phyloP scores from a whole-genome alignment of 2,797 vertebrate species.

The Lindbergichthys nudifrons region DNA sequence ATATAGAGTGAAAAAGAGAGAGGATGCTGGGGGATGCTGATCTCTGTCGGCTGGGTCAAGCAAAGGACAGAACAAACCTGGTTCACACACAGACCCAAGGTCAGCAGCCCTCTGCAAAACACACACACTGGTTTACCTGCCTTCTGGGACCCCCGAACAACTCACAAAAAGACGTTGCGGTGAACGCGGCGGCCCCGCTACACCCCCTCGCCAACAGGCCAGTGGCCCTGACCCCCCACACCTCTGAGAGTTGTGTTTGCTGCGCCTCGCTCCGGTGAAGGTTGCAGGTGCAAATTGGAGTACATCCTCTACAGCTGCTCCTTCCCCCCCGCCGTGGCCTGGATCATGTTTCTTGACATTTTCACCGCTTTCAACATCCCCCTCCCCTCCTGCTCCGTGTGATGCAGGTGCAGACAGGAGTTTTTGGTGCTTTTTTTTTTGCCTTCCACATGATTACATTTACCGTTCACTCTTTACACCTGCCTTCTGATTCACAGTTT shows the following conservation, averaged over 20 bases:
- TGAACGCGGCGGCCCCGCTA: conserved; percentile 8
- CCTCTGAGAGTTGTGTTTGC: conserved; percentile 35
- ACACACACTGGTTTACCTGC: not conserved
- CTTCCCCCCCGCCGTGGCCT: conserved; percentile 55
- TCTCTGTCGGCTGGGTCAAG: conserved; percentile 38
- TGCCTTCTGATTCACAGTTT: conserved; percentile 47
- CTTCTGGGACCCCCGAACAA: conserved; percentile 45
- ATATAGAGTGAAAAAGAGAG: not conserved
- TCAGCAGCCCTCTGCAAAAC: conserved; percentile 38
- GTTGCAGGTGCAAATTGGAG: conserved; percentile 65
- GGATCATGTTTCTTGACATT: conserved; percentile 64
- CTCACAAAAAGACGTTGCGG: conserved; percentile 32
- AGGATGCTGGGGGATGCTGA: not conserved
- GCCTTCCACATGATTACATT: conserved; percentile 23
- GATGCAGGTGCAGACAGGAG: conserved; percentile 46
- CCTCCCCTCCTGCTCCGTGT: conserved; percentile 28
- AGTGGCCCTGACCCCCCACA: conserved; percentile 3
- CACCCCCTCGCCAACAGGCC: conserved; percentile 32
- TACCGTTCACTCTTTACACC: conserved; percentile 52
- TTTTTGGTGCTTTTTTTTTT: not conserved
- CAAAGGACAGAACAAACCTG: conserved; percentile 30
- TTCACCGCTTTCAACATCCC: conserved; percentile 46
- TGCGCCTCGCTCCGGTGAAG: conserved; percentile 43
- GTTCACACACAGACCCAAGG: conserved; percentile 43
- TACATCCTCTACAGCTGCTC: conserved; percentile 45